Evolutionary conservation across 2,113 vertebrate species (phyloP), one percentile per base, ranked within the genome.

Genomic region (Gambusia holbrooki): DNA sequence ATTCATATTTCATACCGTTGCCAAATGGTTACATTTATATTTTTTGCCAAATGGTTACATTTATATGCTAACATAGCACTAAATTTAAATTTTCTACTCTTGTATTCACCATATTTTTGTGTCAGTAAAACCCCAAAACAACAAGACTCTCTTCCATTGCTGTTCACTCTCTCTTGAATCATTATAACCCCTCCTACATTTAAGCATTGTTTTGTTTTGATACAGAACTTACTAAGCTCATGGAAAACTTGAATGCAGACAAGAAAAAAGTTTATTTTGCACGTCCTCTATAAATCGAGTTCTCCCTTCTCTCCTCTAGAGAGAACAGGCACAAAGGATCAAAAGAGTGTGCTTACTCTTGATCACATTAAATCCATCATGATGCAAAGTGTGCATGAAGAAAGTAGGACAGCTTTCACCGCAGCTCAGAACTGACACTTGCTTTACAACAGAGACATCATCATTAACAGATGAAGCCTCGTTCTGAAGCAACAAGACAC

Each of bases 141-240:
- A 68, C 66, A 54, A 29, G 62, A 58, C 27, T 66, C 65, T 40
- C 3, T 67, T 78, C 3, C 37, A 73, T 65, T 51, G 63, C 62
- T 67, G 48, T 64, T 45, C 45, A 80, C 0, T 2, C 30, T 48
- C 72, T 77, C 35, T 73, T 14, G 76, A 19, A 76, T 79, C 45
- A 81, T 64, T 61, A 73, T 40, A 78, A 77, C 76, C 71, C 74
- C 30, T 7, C 27, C 42, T 19, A 42, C 66, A 33, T 73, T 74
- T n/a, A 77, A 75, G 69, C 3, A 48, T 69, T 62, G 51, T 60
- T 66, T 85, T 74, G 58, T 51, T 74, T 65, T 66, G 32, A 9
- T 48, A 29, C 48, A 71, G 37, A 62, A 61, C 48, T 76, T 71
- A 29, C n/a, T 27, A 72, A 77, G 45, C 54, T 29, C 19, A 8